Percentiles rank a stretch among this genome's conserved stretches.
phyloP scores from a whole-genome alignment of 2,113 vertebrate genomes.

The Lagopus muta region DNA sequence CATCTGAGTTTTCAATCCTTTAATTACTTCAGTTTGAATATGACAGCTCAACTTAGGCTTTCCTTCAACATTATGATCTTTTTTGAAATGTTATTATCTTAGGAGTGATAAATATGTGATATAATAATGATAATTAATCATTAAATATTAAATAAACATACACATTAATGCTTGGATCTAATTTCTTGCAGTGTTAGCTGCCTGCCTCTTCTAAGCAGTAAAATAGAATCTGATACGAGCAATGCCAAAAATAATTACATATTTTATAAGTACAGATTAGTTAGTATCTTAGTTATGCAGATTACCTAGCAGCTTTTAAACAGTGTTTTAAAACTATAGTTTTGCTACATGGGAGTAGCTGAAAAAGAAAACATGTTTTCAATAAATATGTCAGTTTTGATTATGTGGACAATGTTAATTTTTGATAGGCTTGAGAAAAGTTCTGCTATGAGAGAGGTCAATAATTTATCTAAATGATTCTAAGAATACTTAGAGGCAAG shows the following conservation, averaged over 20 bases:
- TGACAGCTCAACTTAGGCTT: not conserved
- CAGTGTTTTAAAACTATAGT: not conserved
- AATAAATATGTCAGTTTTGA: not conserved
- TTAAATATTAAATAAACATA: not conserved
- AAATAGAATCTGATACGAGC: not conserved
- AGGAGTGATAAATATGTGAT: not conserved
- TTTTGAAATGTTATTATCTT: not conserved
- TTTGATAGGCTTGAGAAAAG: not conserved
- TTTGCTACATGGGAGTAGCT: not conserved
- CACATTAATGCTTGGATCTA: not conserved
- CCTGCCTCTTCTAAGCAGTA: not conserved
- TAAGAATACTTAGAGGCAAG: not conserved
- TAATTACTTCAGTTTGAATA: not conserved
- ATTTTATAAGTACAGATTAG: not conserved
- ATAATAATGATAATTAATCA: not conserved
- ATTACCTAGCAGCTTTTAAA: not conserved
- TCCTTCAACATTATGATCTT: not conserved
- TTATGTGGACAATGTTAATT: not conserved
- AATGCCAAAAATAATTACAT: not conserved
- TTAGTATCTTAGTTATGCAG: not conserved
- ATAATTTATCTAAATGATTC: constrained; percentile 14
- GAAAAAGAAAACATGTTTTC: not conserved
- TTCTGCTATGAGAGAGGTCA: not conserved
- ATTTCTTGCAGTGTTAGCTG: too few relatives aligned
- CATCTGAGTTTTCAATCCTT: not conserved